These are phyloP conservation scores for Nyctalus aviator DNA, from an alignment of 2,797 vertebrate species.

Conservation along the genomic window DNA sequence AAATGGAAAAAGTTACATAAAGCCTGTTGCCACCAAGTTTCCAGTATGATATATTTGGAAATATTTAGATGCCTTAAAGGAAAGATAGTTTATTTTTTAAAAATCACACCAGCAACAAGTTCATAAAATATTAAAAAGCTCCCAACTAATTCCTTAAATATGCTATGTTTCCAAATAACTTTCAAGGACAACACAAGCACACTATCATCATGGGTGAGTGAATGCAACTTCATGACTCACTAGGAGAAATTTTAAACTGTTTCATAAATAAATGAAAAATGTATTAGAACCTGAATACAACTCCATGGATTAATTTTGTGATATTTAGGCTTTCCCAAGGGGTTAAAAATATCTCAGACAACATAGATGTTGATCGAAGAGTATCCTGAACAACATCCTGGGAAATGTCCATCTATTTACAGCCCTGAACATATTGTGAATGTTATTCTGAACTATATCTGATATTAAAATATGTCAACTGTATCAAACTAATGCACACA, in stretches of 20 bases:
- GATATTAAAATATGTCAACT: constrained; percentile 24
- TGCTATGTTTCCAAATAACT: neutral
- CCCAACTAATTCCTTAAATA: constrained; percentile 18
- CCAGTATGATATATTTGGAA: neutral
- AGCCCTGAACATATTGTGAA: neutral
- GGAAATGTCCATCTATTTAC: neutral
- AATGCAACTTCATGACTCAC: neutral
- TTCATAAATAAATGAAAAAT: constrained; percentile 30
- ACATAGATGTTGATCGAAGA: neutral
- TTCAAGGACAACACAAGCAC: neutral
- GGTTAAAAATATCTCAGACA: neutral
- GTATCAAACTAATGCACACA: neutral
- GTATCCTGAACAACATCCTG: neutral
- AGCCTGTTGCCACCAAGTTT: neutral
- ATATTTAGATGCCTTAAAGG: constrained; percentile 3
- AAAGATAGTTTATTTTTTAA: neutral
- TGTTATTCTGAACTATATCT: neutral
- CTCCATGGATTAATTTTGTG: neutral
- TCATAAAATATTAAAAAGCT: constrained; percentile 14
- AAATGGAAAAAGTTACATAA: neutral
- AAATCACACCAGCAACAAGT: neutral
- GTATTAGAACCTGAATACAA: neutral
- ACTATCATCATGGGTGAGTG: neutral
- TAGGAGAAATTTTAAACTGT: neutral
- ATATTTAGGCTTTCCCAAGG: neutral